phyloP scores from a whole-genome alignment of 2,888 invertebrate species.

The Alviniconcha strummeri region DNA sequence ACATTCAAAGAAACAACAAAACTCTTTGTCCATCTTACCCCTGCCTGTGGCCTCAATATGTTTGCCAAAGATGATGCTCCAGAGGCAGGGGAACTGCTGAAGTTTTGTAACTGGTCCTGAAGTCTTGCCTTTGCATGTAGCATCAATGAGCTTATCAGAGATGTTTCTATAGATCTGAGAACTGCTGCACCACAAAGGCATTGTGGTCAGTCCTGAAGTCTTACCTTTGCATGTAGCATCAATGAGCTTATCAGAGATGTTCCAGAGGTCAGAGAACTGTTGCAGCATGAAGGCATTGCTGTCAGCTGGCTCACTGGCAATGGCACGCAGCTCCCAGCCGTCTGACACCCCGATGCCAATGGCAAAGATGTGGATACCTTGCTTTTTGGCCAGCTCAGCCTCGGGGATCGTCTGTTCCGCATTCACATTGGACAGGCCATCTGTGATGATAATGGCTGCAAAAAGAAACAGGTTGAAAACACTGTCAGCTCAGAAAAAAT shows the following conservation, averaged over 20 bases:
- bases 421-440: slow-evolving; percentile 67
- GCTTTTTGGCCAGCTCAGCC: slow-evolving; percentile 53
- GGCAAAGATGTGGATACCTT: slow-evolving; percentile 63
- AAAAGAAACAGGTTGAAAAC: neutral
- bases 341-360: slow-evolving; percentile 63
- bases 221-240: slow-evolving; percentile 58
- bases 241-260: slow-evolving; percentile 56
- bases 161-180: slow-evolving; percentile 53
- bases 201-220: slow-evolving; percentile 43
- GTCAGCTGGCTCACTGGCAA: slow-evolving; percentile 55
- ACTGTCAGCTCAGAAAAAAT: neutral
- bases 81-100: too few relatives aligned
- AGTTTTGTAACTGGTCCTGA: too few relatives aligned
- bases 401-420: slow-evolving; percentile 60
- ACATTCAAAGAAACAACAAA: too few relatives aligned
- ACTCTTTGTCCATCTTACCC: too few relatives aligned
- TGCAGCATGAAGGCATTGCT: slow-evolving; percentile 58
- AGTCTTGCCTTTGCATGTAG: slow-evolving; percentile 56
- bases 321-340: slow-evolving; percentile 53
- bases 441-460: slow-evolving; percentile 66
- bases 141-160: slow-evolving; percentile 51
- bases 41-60: too few relatives aligned
- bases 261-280: slow-evolving; percentile 54
- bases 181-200: slow-evolving; percentile 57
- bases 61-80: too few relatives aligned